phyloP scores from a whole-genome alignment of 2,888 invertebrate species.

The Epistrophe eligans region DNA sequence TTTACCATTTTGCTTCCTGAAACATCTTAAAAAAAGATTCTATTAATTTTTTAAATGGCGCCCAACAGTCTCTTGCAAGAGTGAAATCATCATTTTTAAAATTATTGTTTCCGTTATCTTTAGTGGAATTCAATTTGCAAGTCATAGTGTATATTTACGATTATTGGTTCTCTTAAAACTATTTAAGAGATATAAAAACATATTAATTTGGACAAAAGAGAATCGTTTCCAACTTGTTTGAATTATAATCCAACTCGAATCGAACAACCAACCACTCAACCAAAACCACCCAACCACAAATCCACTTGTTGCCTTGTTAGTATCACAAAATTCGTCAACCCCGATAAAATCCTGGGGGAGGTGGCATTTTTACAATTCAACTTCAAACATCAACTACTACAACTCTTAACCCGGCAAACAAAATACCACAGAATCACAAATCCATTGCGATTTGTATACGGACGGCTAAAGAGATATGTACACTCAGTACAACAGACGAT shows the following conservation, averaged over 20 bases:
- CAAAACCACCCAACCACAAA: constrained; percentile 5
- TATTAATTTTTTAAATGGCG: not conserved
- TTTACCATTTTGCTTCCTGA: no score
- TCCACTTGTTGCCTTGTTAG: constrained; percentile 68
- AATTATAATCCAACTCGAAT: constrained; percentile 1
- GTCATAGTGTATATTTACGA: not conserved
- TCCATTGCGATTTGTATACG: not conserved
- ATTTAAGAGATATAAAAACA: constrained; percentile 11
- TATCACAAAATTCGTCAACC: constrained; percentile 36
- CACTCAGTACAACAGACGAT: not conserved
- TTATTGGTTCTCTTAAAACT: not conserved
- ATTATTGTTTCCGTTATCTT: not conserved
- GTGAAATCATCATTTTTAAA: not conserved
- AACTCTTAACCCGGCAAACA: constrained; percentile 26
- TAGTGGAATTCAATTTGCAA: not conserved
- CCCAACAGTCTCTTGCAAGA: not conserved
- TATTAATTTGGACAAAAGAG: constrained; percentile 1
- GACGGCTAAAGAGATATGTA: not conserved
- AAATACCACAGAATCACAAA: constrained; percentile 17
- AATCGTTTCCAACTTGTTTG: not conserved
- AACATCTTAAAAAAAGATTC: not conserved
- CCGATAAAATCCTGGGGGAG: constrained; percentile 26
- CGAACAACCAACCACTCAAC: constrained; percentile 5
- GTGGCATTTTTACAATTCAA: constrained; percentile 1
- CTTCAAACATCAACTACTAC: constrained; percentile 8